Base-by-base conservation (phyloP, 2,113 vertebrate genomes). In the Epinephelus fuscoguttatus region DNA sequence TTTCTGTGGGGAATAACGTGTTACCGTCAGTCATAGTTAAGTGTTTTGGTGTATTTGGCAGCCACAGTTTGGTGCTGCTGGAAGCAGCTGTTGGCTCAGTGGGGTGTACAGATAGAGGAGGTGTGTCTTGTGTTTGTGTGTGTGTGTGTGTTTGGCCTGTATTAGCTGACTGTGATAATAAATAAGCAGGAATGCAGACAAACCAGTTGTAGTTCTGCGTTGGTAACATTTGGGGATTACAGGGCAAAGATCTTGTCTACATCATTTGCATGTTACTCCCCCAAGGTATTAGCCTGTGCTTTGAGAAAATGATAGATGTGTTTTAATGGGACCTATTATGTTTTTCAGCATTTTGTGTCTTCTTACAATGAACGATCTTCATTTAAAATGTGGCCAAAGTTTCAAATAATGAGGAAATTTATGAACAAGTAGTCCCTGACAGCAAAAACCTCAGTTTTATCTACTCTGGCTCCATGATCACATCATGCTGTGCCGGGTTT, bases 41-140 rank as follows among this genome's bases (percentile, higher is more conserved):
- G 81, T 72, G 88, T 89, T 89, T 70, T 76, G 86, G 87, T 91
- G 79, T 80, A 75, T 92, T 89, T 91, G 91, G 85, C 81, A 63
- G 80, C 52, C 70, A 21, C 75, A 56, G 73, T 89, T 87, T 84
- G 91, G 81, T 73, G 86, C 75, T 69, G 75, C 84, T 91, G 72
- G 66, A 90, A 91, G 86, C 94, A 94, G 94, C 92, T 95, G 94
- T 88, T 87, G 73, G 80, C 93, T 89, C 92, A 92, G 94, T 53
- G 81, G 93, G 92, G 86, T 86, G 78, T 71, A 18, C 40, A 78
- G 75, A 73, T 77, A 62, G 72, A 72, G 69, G 82, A 75, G 87
- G 83, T 73, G 80, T 76, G 87, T 71, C 62, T 83, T 33, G 30
- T 84, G 72, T 86, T 81, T 33, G 30, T 84, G 70, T 86, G 68